Base-by-base conservation (phyloP, 1,140 invertebrate species). In the Brachionus calyciflorus region DNA sequence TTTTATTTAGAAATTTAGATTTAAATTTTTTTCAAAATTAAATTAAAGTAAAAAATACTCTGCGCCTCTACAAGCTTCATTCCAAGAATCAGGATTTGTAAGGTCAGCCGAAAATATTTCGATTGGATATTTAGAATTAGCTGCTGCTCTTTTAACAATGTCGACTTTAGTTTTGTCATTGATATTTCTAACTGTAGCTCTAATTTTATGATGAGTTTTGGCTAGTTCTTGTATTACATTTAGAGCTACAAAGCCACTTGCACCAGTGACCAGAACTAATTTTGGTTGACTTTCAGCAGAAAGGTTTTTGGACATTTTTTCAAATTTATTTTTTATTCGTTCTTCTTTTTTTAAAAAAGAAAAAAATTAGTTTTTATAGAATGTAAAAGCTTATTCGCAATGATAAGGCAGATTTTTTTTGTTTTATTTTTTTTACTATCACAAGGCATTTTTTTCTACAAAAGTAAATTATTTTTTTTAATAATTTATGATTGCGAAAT, bases 161-260 rank as follows among this genome's bases (percentile, higher is more conserved):
- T 84, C 82, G 4, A 87, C 78, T 63, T 82, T 83, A 57, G 84
- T 84, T n/a, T 82, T 82, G 79, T 88, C 86, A 28, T 83, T 79
- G 17, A 88, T 78, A 75, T 80, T 84, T 19, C 87, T 78, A 12
- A 89, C 86, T 1, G 88, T 88, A 5, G 87, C 88, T 28, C 87
- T 77, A 5, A 89, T 88, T 46, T 80, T 79, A 78, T 87, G 87
- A 0, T 86, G 87, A 21, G 82, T 79, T 73, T 86, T 82, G 53
- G 87, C 83, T 24, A 89, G 80, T 77, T 86, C 84, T 79, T 87
- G 83, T 28, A 88, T 83, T 44, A 88, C 84, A 78, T 89, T 87
- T n/a, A 84, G 80, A 26, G 85, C 88, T 40, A 89, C 83, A 82
- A 82, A 89, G 24, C 88, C 88, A 4, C 86, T 84, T 3, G 86